Base-by-base conservation (phyloP, 2,888 invertebrate genomes). In the Cheiracanthium punctorium region DNA sequence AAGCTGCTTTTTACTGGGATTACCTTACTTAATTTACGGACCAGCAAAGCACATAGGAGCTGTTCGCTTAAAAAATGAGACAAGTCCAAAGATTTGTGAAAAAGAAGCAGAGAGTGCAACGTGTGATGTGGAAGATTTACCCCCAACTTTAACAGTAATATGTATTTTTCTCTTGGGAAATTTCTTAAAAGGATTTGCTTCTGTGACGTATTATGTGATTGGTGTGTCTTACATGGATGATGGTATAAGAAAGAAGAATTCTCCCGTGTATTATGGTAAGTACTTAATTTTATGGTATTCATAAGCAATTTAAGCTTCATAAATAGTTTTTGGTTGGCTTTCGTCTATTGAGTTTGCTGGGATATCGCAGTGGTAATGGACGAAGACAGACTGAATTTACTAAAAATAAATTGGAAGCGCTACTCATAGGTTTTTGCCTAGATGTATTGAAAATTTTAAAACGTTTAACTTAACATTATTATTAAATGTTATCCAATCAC, bases 171-270 rank as follows among this genome's bases (percentile, higher is more conserved):
- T 87, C 43, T 8, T 86, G 17, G 89, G 80, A 1, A 86, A 80
- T 74, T 89, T 88, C 12, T 20, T 89, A 0, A 88, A 87, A 48
- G 89, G 89, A 65, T 69, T 89, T 52, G 89, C 88, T 0, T 76
- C 80, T 30, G 77, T 88, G 1, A 70, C 77, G 0, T 88, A 80
- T 69, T 82, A 88, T 70, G 72, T 81, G 0, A 48, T 89, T 7
- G 88, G 88, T 5, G 72, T 84, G 24, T 76, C 88, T 14, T 88
- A 88, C 33, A 28, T 88, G 8, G 88, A 88, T 70, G 89, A 89
- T 48, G 84, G 76, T 58, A 77, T 85, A 28, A 88, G 73, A 10
- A 89, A 89, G 85, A 88, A 88, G 74, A 77, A 88, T 48, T 52
- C 88, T 2, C 73, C 88, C 4, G 17, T 88, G 14, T 88, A 88